phyloP scores from a whole-genome alignment of 2,888 invertebrate genomes.

The Harpalus rubripes region DNA sequence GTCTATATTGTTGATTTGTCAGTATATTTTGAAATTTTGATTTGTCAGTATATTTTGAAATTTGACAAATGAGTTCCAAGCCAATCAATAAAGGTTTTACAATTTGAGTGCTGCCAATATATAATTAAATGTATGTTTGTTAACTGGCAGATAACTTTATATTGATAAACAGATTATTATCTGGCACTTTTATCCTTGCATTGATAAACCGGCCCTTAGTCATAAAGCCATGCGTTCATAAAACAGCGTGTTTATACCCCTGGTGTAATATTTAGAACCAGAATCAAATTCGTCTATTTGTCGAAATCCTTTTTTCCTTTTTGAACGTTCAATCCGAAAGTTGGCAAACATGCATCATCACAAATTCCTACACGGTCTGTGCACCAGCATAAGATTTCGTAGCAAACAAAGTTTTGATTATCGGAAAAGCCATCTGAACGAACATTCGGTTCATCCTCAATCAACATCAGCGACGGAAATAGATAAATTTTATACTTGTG shows the following conservation, averaged over 20 bases:
- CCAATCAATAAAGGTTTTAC: too few relatives aligned
- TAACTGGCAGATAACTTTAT: too few relatives aligned
- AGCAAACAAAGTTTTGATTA: conserved; percentile 58
- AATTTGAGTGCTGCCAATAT: too few relatives aligned
- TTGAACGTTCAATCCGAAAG: conserved; percentile 16
- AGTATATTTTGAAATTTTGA: too few relatives aligned
- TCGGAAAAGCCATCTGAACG: conserved; percentile 52
- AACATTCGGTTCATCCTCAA: conserved; percentile 50
- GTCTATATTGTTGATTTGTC: too few relatives aligned
- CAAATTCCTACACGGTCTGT: conserved; percentile 41
- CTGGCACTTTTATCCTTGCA: too few relatives aligned
- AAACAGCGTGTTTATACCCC: neutral
- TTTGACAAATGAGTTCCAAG: too few relatives aligned
- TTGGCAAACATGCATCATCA: conserved; percentile 48
- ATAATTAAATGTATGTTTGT: too few relatives aligned
- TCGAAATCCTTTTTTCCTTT: conserved; percentile 33
- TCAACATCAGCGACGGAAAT: conserved; percentile 63
- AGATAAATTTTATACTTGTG: conserved; percentile 65
- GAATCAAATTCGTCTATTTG: conserved; percentile 48
- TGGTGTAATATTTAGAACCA: conserved; percentile 18
- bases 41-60: too few relatives aligned
- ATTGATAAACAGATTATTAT: too few relatives aligned
- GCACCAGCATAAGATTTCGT: conserved; percentile 47
- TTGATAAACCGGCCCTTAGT: too few relatives aligned
- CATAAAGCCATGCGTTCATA: neutral